Conservation (phyloP, 1,140 invertebrate species). For the Pogonomyrmex californicus region DNA sequence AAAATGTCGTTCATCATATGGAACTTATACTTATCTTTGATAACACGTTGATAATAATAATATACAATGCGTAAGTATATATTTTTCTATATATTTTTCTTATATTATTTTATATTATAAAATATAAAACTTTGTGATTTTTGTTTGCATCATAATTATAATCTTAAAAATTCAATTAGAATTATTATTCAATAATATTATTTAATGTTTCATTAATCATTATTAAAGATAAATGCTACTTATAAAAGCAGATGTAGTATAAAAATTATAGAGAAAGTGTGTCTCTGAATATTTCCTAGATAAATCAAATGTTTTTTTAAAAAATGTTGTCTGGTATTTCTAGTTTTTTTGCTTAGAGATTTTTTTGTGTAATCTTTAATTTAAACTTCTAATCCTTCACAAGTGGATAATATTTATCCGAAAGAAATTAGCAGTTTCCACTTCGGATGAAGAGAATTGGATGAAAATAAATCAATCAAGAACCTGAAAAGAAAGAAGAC, state of each 20-base stretch:
- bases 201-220: neutral
- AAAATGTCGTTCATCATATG: neutral
- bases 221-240: neutral
- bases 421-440: conserved; percentile 16
- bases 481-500: conserved; percentile 15
- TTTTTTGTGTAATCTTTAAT: neutral
- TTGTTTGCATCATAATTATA: neutral
- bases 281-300: neutral
- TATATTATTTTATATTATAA: neutral
- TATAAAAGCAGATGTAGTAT: neutral
- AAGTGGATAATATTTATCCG: neutral
- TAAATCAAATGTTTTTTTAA: neutral
- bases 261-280: neutral
- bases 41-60: neutral
- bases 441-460: neutral
- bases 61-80: neutral
- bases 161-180: neutral
- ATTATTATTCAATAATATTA: neutral
- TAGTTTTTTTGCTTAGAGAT: too few relatives aligned
- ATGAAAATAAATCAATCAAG: conserved; percentile 28
- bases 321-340: neutral
- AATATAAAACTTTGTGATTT: neutral
- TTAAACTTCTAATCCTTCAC: neutral
- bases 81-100: neutral
- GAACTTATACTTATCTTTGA: neutral